Conservation (phyloP, 2,797 vertebrate genomes). For the Margarornis squamiger region DNA sequence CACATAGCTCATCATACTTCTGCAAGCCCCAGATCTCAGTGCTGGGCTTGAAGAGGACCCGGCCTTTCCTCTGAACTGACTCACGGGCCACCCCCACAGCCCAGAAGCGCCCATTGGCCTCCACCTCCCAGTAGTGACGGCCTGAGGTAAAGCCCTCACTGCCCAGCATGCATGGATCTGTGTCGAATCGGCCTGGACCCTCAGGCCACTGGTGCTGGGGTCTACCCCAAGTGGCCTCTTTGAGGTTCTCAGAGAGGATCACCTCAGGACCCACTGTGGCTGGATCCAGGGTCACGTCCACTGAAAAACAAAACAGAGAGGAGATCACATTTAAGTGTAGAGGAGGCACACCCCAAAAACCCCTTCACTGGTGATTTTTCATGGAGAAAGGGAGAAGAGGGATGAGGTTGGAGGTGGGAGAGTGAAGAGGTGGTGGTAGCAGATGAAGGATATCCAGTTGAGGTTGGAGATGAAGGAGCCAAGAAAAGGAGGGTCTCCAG, state of each 20-base stretch:
- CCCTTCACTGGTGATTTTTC: background rate
- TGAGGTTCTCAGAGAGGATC: slow-evolving; percentile 37
- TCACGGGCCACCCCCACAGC: background rate
- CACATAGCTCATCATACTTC: slow-evolving; percentile 7
- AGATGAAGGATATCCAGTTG: background rate
- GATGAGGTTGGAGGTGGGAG: background rate
- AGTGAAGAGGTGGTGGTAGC: background rate
- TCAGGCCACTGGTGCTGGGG: background rate
- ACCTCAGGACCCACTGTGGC: slow-evolving; percentile 23
- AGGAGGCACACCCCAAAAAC: fast-evolving
- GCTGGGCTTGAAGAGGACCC: slow-evolving; percentile 26
- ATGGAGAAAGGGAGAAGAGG: background rate
- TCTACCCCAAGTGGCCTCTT: slow-evolving; percentile 11
- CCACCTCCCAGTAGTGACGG: slow-evolving; percentile 50
- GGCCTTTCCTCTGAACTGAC: background rate
- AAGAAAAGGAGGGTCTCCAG: background rate
- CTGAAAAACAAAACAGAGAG: background rate
- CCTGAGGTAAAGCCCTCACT: slow-evolving; percentile 4
- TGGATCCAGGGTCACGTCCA: slow-evolving; percentile 20
- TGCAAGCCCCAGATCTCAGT: background rate
- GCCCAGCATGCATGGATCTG: slow-evolving; percentile 22
- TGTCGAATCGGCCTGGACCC: background rate
- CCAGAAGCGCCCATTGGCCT: slow-evolving; percentile 25
- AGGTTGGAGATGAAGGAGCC: fast-evolving
- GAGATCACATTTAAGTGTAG: fast-evolving